Evolutionary conservation across 2,888 invertebrate species (phyloP), one percentile per base, ranked within the genome.

Genomic region (Kuschelorhynchus macadamiae): DNA sequence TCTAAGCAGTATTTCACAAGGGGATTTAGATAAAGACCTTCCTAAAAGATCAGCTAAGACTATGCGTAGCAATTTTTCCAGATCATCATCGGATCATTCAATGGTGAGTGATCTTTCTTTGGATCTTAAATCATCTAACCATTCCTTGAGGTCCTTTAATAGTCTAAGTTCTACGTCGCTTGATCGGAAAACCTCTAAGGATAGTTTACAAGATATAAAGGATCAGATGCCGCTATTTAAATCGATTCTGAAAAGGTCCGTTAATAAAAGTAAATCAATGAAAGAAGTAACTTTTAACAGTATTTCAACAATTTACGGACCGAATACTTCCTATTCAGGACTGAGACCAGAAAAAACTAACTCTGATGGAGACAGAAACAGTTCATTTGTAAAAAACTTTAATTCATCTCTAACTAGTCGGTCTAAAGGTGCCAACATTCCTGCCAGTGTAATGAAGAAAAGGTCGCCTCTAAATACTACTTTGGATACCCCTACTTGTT

Each of bases 271-370:
- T 20, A 59, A 42, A 36, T 46, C 63, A n/a, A 9, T 21, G 9
- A 64, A 64, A 59, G 47, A 52, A 42, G 68, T 64, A 1, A 59
- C 63, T n/a, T 68, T 59, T 30, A 68, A 63, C 32, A 63, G 42
- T 39, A 50, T 63, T 33, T 41, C 67, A 3, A 67, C 67, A 11
- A 57, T 67, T 18, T 67, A 67, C 32, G 36, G 52, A n/a, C 30
- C 57, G 14, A 62, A 16, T 4, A 18, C 18, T 17, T 33, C 50
- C 21, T 52, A 44, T 44, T 2, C 49, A n/a, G 18, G 8, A 12
- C 3, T 33, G 1, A 16, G 33, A 20, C 14, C 41, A 14, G 14
- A 57, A 7, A 47, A 30, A 4, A 1, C 12, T 18, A 18, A 18
- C 8, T n/a, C n/a, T n/a, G n/a, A n/a, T n/a, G n/a, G n/a, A n/a